Evolutionary conservation across 2,888 invertebrate genomes (phyloP).

Genomic region (Aleiodes leptofemur): DNA sequence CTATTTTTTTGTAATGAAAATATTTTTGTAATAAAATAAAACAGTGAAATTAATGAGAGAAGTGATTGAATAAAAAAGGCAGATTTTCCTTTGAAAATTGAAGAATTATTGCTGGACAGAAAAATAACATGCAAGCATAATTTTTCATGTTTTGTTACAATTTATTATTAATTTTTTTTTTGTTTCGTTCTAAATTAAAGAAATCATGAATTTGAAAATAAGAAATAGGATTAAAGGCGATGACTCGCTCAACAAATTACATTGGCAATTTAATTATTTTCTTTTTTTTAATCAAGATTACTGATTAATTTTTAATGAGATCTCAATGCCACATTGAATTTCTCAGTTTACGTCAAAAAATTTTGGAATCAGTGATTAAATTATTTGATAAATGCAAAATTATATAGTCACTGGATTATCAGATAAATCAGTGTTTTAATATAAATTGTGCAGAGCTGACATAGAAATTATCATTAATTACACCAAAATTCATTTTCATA

Average conservation of each 20-base stretch:
- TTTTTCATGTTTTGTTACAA: slow-evolving; percentile 30
- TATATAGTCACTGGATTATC: slow-evolving; percentile 46
- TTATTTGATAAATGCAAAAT: slow-evolving; percentile 46
- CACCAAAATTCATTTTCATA: too few species aligned
- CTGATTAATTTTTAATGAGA: slow-evolving; percentile 4
- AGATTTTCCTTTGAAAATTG: too few species aligned
- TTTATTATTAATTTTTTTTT: slow-evolving; percentile 49
- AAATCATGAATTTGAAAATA: slow-evolving; percentile 60
- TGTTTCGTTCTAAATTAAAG: slow-evolving; percentile 52
- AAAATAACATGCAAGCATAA: slow-evolving; percentile 30
- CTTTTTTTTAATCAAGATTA: slow-evolving; percentile 15
- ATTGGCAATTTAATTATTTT: slow-evolving; percentile 54
- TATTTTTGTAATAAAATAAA: too few species aligned
- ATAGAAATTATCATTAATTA: slow-evolving; percentile 26
- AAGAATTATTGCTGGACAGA: slow-evolving; percentile 17
- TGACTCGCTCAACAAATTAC: slow-evolving; percentile 58
- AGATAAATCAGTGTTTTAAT: slow-evolving; percentile 17
- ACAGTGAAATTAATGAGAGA: too few species aligned
- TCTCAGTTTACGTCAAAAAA: not conserved
- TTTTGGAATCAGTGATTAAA: not conserved
- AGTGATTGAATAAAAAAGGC: too few species aligned
- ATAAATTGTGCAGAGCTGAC: slow-evolving; percentile 22
- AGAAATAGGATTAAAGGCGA: slow-evolving; percentile 57
- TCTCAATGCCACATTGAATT: not conserved
- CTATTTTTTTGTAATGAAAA: too few species aligned